These are phyloP conservation scores for Steatocranus sp. DNA, from an alignment of 2,797 vertebrate genomes.

Conservation along the genomic window DNA sequence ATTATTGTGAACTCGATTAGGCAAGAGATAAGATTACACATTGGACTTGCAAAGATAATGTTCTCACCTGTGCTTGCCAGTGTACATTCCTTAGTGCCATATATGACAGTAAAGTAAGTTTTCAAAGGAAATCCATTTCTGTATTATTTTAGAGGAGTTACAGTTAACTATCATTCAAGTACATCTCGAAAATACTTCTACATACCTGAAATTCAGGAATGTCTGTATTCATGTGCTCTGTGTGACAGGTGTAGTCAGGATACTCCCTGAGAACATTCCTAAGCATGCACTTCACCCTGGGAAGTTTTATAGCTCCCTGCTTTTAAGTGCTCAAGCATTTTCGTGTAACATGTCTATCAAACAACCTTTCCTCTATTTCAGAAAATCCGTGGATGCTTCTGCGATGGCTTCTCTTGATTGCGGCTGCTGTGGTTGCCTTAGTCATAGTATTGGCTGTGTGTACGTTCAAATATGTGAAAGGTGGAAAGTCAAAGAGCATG, in stretches of 20 bases:
- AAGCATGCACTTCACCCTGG: not conserved
- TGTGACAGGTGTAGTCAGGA: not conserved
- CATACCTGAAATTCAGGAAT: not conserved
- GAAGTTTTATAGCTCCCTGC: not conserved
- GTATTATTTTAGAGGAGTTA: not conserved
- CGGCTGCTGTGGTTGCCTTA: not conserved
- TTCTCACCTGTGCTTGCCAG: not conserved
- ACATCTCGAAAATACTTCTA: not conserved
- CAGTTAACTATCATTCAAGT: not conserved
- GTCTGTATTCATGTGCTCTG: not conserved
- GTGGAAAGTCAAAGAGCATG: not conserved
- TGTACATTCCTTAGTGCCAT: not conserved
- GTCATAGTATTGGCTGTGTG: not conserved
- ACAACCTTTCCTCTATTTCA: not conserved
- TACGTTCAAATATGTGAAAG: constrained; percentile 32
- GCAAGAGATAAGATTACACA: not conserved
- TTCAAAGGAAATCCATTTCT: not conserved
- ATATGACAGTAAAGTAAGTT: not conserved
- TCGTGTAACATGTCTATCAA: not conserved
- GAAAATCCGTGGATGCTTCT: constrained; percentile 1
- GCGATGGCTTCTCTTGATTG: constrained; percentile 13
- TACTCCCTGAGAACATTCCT: not conserved
- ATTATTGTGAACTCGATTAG: not conserved
- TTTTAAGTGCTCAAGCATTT: not conserved
- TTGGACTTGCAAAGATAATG: not conserved